Base-by-base conservation (phyloP, 37 sponge, comb jelly and placozoan species). In the Spongia lamella region DNA sequence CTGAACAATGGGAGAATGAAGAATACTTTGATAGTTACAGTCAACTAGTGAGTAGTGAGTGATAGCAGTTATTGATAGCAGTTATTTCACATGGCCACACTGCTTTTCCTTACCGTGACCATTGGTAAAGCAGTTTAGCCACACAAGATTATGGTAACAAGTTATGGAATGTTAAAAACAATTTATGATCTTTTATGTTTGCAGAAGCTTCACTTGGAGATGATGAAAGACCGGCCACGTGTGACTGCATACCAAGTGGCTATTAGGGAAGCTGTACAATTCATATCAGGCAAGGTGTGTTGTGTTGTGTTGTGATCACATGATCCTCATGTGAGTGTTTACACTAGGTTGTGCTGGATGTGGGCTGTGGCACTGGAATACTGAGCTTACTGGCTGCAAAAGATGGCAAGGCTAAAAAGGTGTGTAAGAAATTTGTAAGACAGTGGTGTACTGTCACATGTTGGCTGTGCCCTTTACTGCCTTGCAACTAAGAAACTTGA, bases 351-450 rank as follows among this genome's bases (percentile, higher is more conserved):
- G 86, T 86, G 49, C 68, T 86, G 56, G 86, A 86, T 32, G 53
- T 86, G 32, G 86, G 86, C 2, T 73, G 81, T 80, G 86, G 86
- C 0, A 79, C 86, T 56, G 86, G 86, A 22, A 86, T 86, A 21
- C 74, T 86, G 22, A 79, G 80, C 54, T 52, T 86, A 31, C 79
- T 86, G 38, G 72, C 67, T 73, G 86, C 86, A 33, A 52, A 55
- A 9, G 51, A 63, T 0, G 86, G 86, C 38, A 25, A 63, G 19
- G 75, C 86, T 7, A 53, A 26, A n/a, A 86, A 79, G 68, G 86
- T 86, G 25, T 21, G 20, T 29, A 6, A 9, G 26, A 43, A 13
- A 43, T 9, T 13, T 43, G 47, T 9, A 13, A 43, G 7, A 43
- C 47, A 43, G 47, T 43, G 7, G 7, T 13, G 9, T 43, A 43